phyloP scores from a whole-genome alignment of 1,140 invertebrate genomes.

The Drosophila busckii region DNA sequence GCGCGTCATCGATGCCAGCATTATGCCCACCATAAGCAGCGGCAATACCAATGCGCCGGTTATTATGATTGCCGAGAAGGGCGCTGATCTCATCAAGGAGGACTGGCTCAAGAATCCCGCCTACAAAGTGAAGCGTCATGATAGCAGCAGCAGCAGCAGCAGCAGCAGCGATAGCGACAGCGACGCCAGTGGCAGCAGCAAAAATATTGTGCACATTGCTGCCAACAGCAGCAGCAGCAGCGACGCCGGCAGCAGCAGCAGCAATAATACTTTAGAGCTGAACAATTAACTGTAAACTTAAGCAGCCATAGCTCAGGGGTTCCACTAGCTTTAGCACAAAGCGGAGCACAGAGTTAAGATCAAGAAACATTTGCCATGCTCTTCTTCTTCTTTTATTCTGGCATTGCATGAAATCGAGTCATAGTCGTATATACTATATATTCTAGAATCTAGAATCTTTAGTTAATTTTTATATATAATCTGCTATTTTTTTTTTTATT shows the following conservation, averaged over 20 bases:
- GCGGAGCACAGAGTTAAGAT: no score
- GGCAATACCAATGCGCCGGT: constrained; percentile 92
- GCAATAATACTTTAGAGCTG: no score
- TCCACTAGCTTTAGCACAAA: constrained; percentile 35
- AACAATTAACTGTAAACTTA: no score
- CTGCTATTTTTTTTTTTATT: constrained; percentile 4
- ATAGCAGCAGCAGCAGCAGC: constrained; percentile 1
- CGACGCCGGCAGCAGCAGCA: no score
- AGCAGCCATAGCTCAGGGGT: constrained; percentile 47
- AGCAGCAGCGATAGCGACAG: background rate
- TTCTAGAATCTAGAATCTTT: constrained; percentile 27
- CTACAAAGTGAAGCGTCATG: constrained; percentile 59
- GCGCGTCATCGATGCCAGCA: constrained; percentile 91
- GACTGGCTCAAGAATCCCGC: constrained; percentile 82
- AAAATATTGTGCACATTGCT: constrained; percentile 9
- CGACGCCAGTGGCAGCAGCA: constrained; percentile 2
- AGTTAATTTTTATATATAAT: constrained; percentile 10
- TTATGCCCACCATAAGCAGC: constrained; percentile 91
- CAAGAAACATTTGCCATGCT: no score
- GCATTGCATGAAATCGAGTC: constrained; percentile 66
- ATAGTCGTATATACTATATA: constrained; percentile 36
- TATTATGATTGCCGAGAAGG: constrained; percentile 93
- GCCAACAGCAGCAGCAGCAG: constrained; percentile 1
- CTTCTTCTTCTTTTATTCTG: no score
- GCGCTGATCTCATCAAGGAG: constrained; percentile 88